Conservation (phyloP, 2,888 invertebrate genomes). For the Drosophila kambysellisi region DNA sequence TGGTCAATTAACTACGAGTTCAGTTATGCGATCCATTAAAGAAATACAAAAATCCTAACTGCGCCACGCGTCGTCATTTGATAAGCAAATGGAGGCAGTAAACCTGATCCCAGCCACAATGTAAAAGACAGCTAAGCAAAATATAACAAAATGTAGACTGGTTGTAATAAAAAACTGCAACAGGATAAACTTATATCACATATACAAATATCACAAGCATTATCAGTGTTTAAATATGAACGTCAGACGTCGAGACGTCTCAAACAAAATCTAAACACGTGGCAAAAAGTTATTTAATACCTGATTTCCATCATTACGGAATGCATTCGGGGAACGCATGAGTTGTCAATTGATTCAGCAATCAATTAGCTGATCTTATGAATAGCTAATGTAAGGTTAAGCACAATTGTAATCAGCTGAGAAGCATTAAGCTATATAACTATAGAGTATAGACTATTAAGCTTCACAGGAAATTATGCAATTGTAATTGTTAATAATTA, state of each 20-base stretch:
- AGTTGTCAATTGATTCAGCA: conserved; percentile 8
- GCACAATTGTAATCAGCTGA: conserved; percentile 3
- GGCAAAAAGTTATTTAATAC: conserved; percentile 37
- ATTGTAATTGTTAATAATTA: neutral
- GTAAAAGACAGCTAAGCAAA: conserved; percentile 33
- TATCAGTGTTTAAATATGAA: conserved; percentile 10
- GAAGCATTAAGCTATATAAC: neutral
- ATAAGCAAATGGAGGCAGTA: conserved; percentile 36
- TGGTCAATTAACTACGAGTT: conserved; percentile 22
- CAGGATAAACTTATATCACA: conserved; percentile 1
- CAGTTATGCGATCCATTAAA: conserved; percentile 15
- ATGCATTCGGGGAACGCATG: conserved; percentile 30
- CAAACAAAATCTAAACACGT: conserved; percentile 38
- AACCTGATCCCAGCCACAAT: conserved; percentile 33
- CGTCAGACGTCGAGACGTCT: conserved; percentile 40
- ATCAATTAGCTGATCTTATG: conserved; percentile 31
- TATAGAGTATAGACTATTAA: neutral
- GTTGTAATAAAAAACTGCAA: conserved; percentile 9
- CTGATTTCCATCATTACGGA: neutral
- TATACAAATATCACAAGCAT: neutral
- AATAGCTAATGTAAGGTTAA: conserved; percentile 13
- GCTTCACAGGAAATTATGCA: conserved; percentile 1
- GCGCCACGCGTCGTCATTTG: conserved; percentile 63
- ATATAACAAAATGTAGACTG: conserved; percentile 6
- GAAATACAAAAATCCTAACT: conserved; percentile 29